phyloP scores from a whole-genome alignment of 2,797 vertebrate species.

The Balearica regulorum region DNA sequence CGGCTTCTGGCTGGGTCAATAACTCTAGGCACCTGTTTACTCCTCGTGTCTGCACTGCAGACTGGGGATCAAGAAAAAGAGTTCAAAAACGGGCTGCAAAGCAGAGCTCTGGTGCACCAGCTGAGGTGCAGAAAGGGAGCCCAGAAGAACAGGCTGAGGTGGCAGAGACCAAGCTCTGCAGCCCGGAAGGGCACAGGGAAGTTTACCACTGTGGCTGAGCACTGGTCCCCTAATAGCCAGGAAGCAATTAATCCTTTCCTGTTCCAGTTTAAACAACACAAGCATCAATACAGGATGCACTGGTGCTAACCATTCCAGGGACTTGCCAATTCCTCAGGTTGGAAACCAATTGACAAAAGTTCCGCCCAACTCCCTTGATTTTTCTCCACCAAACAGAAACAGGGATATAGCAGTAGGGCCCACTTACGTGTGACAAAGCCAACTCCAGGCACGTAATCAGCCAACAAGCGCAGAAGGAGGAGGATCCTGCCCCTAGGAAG shows the following conservation, averaged over 20 bases:
- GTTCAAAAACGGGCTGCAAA: background rate
- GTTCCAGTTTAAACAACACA: background rate
- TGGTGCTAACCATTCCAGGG: background rate
- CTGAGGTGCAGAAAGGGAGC: background rate
- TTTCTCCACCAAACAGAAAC: background rate
- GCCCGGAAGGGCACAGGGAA: background rate
- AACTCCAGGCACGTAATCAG: slow-evolving; percentile 88
- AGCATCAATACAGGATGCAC: background rate
- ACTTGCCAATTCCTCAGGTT: background rate
- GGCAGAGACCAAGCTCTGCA: background rate
- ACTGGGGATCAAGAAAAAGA: background rate
- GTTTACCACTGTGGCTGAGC: background rate
- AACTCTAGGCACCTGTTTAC: background rate
- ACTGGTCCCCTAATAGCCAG: background rate
- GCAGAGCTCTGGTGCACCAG: background rate
- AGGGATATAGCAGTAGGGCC: background rate
- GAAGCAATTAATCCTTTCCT: background rate
- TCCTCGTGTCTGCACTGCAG: accelerated
- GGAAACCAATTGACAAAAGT: background rate
- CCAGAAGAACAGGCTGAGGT: background rate
- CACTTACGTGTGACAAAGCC: slow-evolving; percentile 91
- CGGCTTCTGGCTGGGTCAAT: background rate
- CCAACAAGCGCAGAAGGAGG: slow-evolving; percentile 86
- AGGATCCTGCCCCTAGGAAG: slow-evolving; percentile 85
- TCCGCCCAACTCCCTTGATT: background rate